These are phyloP conservation scores for Pegoplata infirma DNA, from an alignment of 2,888 invertebrate genomes.

Conservation along the genomic window DNA sequence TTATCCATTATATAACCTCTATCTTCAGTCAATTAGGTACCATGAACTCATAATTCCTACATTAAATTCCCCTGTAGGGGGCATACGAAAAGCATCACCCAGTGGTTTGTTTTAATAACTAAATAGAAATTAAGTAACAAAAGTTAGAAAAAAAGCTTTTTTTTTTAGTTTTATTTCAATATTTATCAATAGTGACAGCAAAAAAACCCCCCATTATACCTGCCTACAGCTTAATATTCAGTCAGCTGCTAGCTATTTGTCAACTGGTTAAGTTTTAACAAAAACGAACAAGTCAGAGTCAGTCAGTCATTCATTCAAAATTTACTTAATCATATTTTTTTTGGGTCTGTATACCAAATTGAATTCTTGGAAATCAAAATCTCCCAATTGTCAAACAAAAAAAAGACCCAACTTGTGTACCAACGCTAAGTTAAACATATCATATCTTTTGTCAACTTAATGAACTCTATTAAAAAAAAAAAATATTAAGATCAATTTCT, in stretches of 20 bases:
- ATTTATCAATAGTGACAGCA: too few relatives aligned
- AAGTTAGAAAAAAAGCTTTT: too few relatives aligned
- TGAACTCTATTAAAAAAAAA: constrained; percentile 13
- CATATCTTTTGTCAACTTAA: constrained; percentile 2
- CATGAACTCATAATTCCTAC: too few relatives aligned
- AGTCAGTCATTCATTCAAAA: neutral
- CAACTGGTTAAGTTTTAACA: neutral
- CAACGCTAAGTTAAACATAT: constrained; percentile 17
- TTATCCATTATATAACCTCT: too few relatives aligned
- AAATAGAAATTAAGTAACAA: too few relatives aligned
- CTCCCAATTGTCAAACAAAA: constrained; percentile 14
- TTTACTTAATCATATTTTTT: neutral
- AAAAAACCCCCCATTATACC: too few relatives aligned
- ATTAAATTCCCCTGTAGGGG: too few relatives aligned
- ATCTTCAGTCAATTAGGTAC: too few relatives aligned
- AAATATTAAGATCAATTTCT: constrained; percentile 17
- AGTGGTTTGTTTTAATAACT: too few relatives aligned
- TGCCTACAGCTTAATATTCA: neutral
- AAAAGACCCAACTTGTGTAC: too few relatives aligned
- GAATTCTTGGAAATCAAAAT: constrained; percentile 26
- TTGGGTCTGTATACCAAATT: neutral
- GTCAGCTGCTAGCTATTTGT: constrained; percentile 6
- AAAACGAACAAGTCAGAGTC: neutral
- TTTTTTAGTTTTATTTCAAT: too few relatives aligned
- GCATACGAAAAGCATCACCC: too few relatives aligned